Percentiles rank a stretch among this genome's conserved stretches.
Conservation (phyloP, 2,797 vertebrate genomes). For the Poeciliopsis presidionis region DNA sequence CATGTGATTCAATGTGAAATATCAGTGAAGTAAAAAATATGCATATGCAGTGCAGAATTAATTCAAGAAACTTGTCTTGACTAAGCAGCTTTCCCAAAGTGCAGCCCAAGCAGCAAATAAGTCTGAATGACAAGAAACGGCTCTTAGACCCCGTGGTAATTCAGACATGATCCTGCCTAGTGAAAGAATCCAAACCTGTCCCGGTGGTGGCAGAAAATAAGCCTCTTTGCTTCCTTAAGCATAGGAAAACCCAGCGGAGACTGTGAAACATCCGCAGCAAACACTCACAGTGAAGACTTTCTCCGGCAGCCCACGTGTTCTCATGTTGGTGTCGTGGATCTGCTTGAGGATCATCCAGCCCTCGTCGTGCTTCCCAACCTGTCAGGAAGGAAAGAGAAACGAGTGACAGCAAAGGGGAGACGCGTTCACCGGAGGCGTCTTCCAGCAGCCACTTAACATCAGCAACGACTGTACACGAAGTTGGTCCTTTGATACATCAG, state of each 20-base stretch:
- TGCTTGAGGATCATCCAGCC: slow-evolving; percentile 99
- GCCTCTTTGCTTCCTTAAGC: slow-evolving; percentile 74
- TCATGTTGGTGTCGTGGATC: slow-evolving; percentile 99
- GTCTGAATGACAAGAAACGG: slow-evolving; percentile 75
- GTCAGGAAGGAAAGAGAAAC: slow-evolving; percentile 50
- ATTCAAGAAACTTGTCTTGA: slow-evolving; percentile 52
- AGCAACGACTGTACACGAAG: slow-evolving; percentile 17
- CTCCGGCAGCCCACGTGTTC: slow-evolving; percentile 95
- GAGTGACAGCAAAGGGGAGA: slow-evolving; percentile 34
- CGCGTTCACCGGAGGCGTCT: slow-evolving; percentile 49
- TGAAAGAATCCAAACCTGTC: slow-evolving; percentile 68
- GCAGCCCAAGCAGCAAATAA: slow-evolving; percentile 60
- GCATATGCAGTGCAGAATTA: slow-evolving; percentile 27
- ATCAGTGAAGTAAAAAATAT: slow-evolving; percentile 3
- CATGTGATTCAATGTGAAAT: neutral
- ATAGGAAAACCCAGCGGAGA: slow-evolving; percentile 53
- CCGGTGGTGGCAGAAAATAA: slow-evolving; percentile 68
- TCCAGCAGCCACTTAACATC: slow-evolving; percentile 37
- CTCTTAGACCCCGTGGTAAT: slow-evolving; percentile 66
- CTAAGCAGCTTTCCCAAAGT: slow-evolving; percentile 64
- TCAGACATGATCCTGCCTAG: slow-evolving; percentile 61
- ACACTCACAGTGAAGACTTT: slow-evolving; percentile 98
- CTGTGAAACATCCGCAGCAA: slow-evolving; percentile 36
- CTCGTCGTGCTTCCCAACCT: slow-evolving; percentile 98
- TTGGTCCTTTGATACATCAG: slow-evolving; percentile 45